Evolutionary conservation across 2,113 vertebrate species (phyloP).

Genomic region (Hippoglossus stenolepis): DNA sequence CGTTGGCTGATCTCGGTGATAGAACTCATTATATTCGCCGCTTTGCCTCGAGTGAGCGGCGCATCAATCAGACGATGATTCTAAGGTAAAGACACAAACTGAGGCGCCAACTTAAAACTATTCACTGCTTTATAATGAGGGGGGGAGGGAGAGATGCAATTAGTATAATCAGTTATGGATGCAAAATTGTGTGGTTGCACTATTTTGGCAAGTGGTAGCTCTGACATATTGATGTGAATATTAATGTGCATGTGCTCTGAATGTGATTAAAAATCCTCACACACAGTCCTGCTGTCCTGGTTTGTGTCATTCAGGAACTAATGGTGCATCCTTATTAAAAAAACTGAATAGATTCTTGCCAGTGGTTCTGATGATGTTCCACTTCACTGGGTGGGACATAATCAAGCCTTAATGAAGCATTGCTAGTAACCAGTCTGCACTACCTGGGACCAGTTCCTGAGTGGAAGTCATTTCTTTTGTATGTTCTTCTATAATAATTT

Average conservation of each 20-base stretch:
- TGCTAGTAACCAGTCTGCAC: neutral
- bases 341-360: neutral
- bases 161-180: neutral
- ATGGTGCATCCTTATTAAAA: neutral
- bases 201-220: neutral
- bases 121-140: neutral
- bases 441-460: neutral
- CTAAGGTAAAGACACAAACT: neutral
- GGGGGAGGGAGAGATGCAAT: neutral
- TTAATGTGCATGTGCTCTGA: neutral
- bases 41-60: neutral
- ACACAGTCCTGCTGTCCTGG: neutral
- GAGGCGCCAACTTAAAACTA: neutral
- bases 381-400: neutral
- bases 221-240: constrained; percentile 4
- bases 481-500: too few species aligned
- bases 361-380: neutral
- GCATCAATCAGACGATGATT: neutral
- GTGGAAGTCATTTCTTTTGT: neutral
- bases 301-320: neutral
- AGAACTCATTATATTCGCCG: neutral
- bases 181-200: neutral
- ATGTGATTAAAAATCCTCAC: neutral
- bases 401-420: neutral
- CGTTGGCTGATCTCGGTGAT: neutral